A percentile compares a stretch with the other conserved stretches of the same genome.
phyloP scores from a whole-genome alignment of 2,113 vertebrate genomes.

The Tragelaphus scriptus region DNA sequence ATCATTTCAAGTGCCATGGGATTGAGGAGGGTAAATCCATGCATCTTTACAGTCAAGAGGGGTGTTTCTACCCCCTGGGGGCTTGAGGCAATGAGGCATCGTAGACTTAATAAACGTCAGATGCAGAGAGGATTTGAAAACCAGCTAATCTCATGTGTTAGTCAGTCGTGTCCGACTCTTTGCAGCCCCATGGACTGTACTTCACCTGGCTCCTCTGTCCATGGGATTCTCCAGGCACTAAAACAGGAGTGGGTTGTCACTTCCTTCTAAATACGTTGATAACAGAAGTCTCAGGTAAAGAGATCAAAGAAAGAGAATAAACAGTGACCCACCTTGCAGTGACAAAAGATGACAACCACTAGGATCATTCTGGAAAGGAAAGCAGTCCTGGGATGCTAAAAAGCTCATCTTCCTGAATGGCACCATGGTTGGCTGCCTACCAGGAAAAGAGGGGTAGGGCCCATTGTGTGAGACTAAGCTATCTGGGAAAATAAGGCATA shows the following conservation, averaged over 20 bases:
- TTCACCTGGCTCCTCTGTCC: neutral
- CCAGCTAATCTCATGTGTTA: neutral
- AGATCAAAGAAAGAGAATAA: neutral
- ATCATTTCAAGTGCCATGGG: neutral
- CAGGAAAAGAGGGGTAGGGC: neutral
- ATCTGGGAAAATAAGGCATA: fast-evolving
- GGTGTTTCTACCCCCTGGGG: neutral
- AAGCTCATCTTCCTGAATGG: neutral
- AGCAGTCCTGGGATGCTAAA: neutral
- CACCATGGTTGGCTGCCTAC: neutral
- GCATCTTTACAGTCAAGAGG: neutral
- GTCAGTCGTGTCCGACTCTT: neutral
- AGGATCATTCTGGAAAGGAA: neutral
- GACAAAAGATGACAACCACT: neutral
- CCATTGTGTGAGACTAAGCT: no score
- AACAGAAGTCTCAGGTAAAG: neutral
- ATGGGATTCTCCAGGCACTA: neutral
- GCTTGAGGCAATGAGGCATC: neutral
- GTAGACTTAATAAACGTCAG: neutral
- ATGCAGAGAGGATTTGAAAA: neutral
- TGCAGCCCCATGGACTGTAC: neutral
- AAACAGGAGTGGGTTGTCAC: neutral
- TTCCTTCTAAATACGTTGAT: neutral
- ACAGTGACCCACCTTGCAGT: neutral
- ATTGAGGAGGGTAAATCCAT: neutral